A percentile compares a stretch with the other conserved stretches of the same genome.
Evolutionary conservation across 2,797 vertebrate genomes (phyloP).

Genomic region (Decapterus maruadsi): DNA sequence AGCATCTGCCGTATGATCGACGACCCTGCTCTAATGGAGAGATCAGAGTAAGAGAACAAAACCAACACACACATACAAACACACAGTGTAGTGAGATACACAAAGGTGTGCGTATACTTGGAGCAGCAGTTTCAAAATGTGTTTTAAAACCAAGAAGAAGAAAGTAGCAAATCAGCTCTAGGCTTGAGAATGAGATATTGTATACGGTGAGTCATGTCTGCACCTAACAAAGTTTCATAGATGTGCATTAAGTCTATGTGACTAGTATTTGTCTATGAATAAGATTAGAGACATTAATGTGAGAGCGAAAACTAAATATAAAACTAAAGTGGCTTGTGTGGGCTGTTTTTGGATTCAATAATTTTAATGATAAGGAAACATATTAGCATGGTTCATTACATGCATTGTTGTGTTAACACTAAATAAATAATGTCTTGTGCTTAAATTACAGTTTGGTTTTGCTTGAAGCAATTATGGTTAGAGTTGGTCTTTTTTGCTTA

Average conservation of each 20-base stretch:
- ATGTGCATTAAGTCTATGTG: not conserved
- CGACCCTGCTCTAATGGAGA: constrained; percentile 51
- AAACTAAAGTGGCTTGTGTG: not conserved
- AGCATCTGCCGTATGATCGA: constrained; percentile 73
- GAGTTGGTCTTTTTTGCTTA: not conserved
- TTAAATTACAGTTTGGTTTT: not conserved
- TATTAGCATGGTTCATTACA: not conserved
- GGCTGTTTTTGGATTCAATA: not conserved
- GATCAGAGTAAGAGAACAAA: constrained; percentile 78
- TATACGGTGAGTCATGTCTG: not conserved
- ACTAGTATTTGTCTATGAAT: not conserved
- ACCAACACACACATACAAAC: constrained; percentile 1
- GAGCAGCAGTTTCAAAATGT: not conserved
- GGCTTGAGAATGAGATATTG: not conserved
- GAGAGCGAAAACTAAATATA: not conserved
- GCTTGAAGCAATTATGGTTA: not conserved
- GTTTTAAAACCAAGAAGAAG: not conserved
- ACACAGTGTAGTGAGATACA: not conserved
- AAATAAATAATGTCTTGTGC: not conserved
- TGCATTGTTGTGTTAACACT: not conserved
- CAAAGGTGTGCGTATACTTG: not conserved
- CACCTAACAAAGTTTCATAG: not conserved
- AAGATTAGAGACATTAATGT: not conserved
- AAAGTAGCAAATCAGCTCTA: not conserved
- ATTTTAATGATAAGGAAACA: not conserved